Conservation (phyloP, 2,797 vertebrate genomes). For the Centropyge bicolor region DNA sequence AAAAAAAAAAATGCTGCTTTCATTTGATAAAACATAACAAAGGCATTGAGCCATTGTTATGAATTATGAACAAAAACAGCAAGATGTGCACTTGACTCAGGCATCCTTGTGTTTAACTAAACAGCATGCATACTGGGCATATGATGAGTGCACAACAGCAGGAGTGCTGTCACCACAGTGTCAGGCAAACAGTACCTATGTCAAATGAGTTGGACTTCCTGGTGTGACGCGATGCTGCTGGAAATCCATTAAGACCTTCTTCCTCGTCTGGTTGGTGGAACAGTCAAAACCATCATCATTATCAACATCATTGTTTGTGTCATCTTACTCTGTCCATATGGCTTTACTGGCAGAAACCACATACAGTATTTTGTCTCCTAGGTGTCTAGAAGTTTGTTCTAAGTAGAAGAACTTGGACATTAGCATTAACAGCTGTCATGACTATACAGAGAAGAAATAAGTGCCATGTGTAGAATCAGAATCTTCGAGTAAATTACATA, state of each 20-base stretch:
- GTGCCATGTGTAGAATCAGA: not conserved
- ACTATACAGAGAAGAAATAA: not conserved
- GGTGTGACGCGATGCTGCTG: slow-evolving; percentile 84
- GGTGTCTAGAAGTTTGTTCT: not conserved
- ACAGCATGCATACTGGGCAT: slow-evolving; percentile 24
- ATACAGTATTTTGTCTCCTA: not conserved
- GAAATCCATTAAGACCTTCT: slow-evolving; percentile 75
- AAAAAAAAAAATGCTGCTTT: slow-evolving; percentile 51
- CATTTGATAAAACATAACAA: slow-evolving; percentile 52
- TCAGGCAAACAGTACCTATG: slow-evolving; percentile 77
- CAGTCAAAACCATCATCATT: slow-evolving; percentile 24
- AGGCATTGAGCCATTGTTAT: slow-evolving; percentile 35
- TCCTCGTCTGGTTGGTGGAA: slow-evolving; percentile 71
- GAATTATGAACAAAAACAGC: slow-evolving; percentile 49
- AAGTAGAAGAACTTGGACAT: not conserved
- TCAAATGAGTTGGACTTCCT: slow-evolving; percentile 90
- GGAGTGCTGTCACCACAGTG: slow-evolving; percentile 8
- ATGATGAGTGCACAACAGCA: slow-evolving; percentile 6
- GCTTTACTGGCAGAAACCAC: not conserved
- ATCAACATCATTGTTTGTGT: slow-evolving; percentile 26
- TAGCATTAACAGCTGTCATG: not conserved
- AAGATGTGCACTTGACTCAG: slow-evolving; percentile 6
- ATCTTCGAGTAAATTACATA: not conserved
- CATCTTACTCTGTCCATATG: not conserved
- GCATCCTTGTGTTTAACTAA: slow-evolving; percentile 1